Evolutionary conservation across 2,113 vertebrate genomes (phyloP), one percentile per base, ranked within the genome.

Genomic region (Tonatia bakeri): DNA sequence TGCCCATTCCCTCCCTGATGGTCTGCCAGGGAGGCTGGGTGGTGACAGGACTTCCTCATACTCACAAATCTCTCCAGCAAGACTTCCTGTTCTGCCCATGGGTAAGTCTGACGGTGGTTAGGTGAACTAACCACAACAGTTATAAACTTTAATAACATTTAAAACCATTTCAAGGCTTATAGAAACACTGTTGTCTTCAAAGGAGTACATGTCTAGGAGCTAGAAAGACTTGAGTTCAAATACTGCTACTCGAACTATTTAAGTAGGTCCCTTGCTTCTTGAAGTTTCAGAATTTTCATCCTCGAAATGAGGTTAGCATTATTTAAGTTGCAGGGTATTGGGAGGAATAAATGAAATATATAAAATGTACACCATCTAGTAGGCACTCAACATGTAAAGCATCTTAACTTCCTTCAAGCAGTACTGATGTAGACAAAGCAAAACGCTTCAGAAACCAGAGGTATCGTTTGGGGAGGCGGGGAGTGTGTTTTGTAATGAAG

Each of bases 281-380:
- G 20, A 94, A 38, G 15, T 19, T 84, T 82, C 16, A 87, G 56
- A 95, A 69, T 31, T 80, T 16, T 89, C 36, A 84, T 47, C 4
- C 59, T 87, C 17, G 50, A 80, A 91, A 93, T 52, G 64, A 95
- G 10, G 52, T 83, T 90, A 83, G 26, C 56, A 64, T 67, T 43
- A 70, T 33, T 91, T 89, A 24, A 81, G 19, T 75, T 67, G 12
- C 16, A 91, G 26, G 50, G 19, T 84, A 90, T 4, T 67, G 4
- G 38, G 38, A 96, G 14, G 13, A 93, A 82, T 65, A 93, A 89
- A 90, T 76, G 17, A 91, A 94, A 72, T 82, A 52, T 40, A 84
- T 45, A 50, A 73, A 83, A 91, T 17, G 4, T 43, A 33, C 7
- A 40, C 22, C 28, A 72, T 6, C 64, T 70, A 59, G 6, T 22